These are phyloP conservation scores for Dichetophora obliterata DNA, from an alignment of 2,888 invertebrate species.

Conservation along the genomic window DNA sequence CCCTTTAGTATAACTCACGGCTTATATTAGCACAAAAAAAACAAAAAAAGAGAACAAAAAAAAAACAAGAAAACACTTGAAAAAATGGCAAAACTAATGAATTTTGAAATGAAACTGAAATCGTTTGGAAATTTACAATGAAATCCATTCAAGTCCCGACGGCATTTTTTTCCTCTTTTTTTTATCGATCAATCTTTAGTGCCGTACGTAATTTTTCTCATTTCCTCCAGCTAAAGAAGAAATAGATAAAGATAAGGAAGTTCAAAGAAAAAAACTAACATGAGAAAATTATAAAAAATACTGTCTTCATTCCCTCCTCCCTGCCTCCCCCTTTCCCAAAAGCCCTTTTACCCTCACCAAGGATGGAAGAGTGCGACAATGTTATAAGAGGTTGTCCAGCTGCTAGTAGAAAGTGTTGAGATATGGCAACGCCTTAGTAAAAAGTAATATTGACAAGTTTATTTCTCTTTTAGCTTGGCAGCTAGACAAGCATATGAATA, in stretches of 20 bases:
- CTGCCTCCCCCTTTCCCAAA: too few species aligned
- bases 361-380: not conserved
- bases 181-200: conserved; percentile 22
- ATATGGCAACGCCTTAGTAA: not conserved
- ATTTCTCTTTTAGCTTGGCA: not conserved
- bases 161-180: conserved; percentile 1
- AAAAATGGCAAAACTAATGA: conserved; percentile 18
- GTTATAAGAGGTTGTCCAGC: not conserved
- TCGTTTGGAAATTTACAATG: conserved; percentile 5
- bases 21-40: not conserved
- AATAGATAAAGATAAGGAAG: not conserved
- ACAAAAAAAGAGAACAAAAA: not conserved
- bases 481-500: not conserved
- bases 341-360: too few species aligned
- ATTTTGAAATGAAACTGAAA: conserved; percentile 23
- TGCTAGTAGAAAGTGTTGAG: not conserved
- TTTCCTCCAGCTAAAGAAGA: not conserved
- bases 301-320: too few species aligned
- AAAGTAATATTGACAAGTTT: not conserved
- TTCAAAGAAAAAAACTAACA: not conserved
- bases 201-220: conserved; percentile 5
- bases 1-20: not conserved
- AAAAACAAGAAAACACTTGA: not conserved
- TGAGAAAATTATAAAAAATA: not conserved
- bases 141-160: conserved; percentile 13